Evolutionary conservation across 2,888 invertebrate genomes (phyloP), one percentile per base, ranked within the genome.

Genomic region (Drosophila suboccidentalis): DNA sequence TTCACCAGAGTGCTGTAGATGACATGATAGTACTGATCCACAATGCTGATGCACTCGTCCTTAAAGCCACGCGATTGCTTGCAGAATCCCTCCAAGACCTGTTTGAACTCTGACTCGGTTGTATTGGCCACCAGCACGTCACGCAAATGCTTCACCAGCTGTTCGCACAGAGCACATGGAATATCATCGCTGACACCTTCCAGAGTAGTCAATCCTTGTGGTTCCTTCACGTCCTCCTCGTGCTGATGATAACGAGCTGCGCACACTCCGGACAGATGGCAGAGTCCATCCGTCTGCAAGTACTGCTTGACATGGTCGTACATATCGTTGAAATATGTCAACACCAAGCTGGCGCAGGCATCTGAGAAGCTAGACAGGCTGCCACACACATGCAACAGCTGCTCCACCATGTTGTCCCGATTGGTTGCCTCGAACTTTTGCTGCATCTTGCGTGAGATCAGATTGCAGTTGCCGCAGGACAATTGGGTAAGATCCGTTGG

Each of bases 161-260:
- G 96, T 85, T 97, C 95, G 92, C 98, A 98, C 62, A 98, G 94
- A 85, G 97, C 96, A 91, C 98, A 98, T 0, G 97, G 95, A 57
- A 97, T 94, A 89, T 96, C 95, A 80, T 95, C 95, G 44, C 85
- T 65, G 2, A 77, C 58, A 44, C 75, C 72, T 81, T 91, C 92
- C n/a, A 94, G 90, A 46, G 93, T 93, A 15, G 94, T 93, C 50
- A 95, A 94, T 1, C 93, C 92, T 1, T 93, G 94, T 3, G 73
- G 55, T 3, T 76, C 82, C 53, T 75, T 71, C 3, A 80, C 66
- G 92, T 94, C 94, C n/a, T 93, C 93, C 53, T 93, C 94, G 66
- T 94, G 94, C 87, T 97, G 96, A 29, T 94, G 93, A 93, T 94
- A 96, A 78, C 93, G 94, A 47, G 93, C 92, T 13, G 94, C 93